A percentile compares a stretch with the other conserved stretches of the same genome.
phyloP scores from a whole-genome alignment of 1,140 invertebrate genomes.

The Aleiodes sp. region DNA sequence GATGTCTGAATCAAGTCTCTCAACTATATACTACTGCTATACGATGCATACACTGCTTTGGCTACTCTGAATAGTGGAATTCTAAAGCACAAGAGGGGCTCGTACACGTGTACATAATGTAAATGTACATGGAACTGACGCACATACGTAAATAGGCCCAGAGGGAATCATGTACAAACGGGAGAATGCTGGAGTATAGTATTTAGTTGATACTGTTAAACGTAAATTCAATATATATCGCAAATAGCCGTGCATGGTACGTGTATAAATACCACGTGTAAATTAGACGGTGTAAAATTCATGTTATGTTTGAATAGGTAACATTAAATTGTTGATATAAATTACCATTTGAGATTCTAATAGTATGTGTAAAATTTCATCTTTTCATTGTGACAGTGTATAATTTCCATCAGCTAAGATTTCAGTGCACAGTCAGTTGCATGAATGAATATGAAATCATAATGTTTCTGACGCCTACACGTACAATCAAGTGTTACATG shows the following conservation, averaged over 20 bases:
- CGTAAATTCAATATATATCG: background rate
- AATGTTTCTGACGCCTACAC: background rate
- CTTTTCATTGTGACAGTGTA: no score
- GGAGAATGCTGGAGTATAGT: background rate
- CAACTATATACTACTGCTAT: background rate
- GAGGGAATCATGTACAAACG: background rate
- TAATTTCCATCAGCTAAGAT: no score
- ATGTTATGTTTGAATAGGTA: background rate
- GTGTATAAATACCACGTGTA: constrained; percentile 1
- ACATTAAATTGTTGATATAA: background rate
- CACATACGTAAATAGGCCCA: constrained; percentile 20
- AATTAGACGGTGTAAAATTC: constrained; percentile 8
- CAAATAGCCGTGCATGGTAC: background rate
- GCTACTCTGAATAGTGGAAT: constrained; percentile 23
- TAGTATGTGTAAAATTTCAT: no score
- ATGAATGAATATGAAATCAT: background rate
- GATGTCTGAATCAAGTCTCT: constrained; percentile 26
- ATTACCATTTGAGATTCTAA: background rate
- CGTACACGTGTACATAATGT: constrained; percentile 11
- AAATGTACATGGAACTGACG: constrained; percentile 21
- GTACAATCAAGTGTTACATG: no score
- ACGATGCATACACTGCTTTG: background rate
- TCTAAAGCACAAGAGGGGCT: constrained; percentile 24
- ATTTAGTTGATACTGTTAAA: background rate
- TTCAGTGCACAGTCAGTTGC: background rate